Evolutionary conservation across 2,888 invertebrate genomes (phyloP), one percentile per base, ranked within the genome.

Genomic region (Rhamnusium bicolor): DNA sequence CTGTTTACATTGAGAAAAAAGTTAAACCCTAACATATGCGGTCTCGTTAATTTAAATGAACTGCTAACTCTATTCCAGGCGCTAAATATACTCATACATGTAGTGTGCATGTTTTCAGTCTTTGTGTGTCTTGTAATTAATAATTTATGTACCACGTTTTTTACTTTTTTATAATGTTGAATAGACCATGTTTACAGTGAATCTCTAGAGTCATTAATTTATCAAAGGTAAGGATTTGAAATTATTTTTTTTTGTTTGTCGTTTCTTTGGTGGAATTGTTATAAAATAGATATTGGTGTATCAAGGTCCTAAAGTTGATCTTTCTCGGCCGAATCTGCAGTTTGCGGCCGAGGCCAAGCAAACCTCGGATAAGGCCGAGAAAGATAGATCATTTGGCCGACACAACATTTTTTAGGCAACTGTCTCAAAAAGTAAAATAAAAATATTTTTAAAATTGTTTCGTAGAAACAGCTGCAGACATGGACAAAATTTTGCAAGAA

Each of bases 1-100:
- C n/a, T 53, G 65, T 65, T 65, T 65, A 65, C 65, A 6, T 19
- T 7, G 0, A 12, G 32, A 65, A 32, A 53, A 54, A 65, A 65
- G 16, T 29, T n/a, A 18, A 53, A 49, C 19, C 27, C n/a, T 10
- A 62, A 47, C 51, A n/a, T 51, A 51, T 53, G 29, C 2, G 65
- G 27, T 51, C 3, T 32, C 18, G 32, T 65, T 53, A 65, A 29
- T 53, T 65, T 53, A 21, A 65, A 51, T 65, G 65, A 29, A 47
- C 51, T 63, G 47, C 24, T 49, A 63, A 61, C 8, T 49, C 19
- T 14, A 24, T 47, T 47, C 10, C 24, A 24, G 46, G n/a, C n/a
- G 24, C 24, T 54, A 24, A 24, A 54, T 24, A 21, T 24, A 54
- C 54, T 54, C n/a, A 24, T 24, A 51, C 14, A 24, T 12, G 24